Evolutionary conservation across 2,113 vertebrate genomes (phyloP).

Genomic region (Corythoichthys haematopterus): DNA sequence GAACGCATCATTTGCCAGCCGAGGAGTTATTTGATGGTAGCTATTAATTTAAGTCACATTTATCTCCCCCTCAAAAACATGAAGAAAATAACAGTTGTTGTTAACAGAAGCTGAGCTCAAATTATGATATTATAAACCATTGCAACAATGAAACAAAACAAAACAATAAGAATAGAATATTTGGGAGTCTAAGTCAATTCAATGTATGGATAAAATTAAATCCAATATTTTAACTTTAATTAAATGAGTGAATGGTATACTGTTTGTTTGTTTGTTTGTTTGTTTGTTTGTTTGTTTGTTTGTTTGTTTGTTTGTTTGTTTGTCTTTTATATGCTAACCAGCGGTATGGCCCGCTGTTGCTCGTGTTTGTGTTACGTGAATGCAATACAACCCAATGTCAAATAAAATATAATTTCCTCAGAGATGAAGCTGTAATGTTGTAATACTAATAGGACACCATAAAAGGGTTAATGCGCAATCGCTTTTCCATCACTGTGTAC

Average conservation of each 20-base stretch:
- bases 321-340: no score
- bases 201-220: not conserved
- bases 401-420: no score
- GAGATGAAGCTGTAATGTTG: no score
- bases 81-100: slow-evolving; percentile 26
- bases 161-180: not conserved
- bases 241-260: not conserved
- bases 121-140: slow-evolving; percentile 21
- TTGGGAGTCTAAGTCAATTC: not conserved
- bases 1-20: slow-evolving; percentile 99
- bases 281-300: not conserved
- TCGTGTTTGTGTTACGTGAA: not conserved
- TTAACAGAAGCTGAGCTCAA: slow-evolving; percentile 21
- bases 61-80: slow-evolving; percentile 71
- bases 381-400: no score
- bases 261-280: not conserved
- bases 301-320: not conserved
- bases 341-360: not conserved
- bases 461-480: no score
- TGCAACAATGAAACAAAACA: not conserved
- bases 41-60: slow-evolving; percentile 99
- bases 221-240: no score
- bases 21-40: slow-evolving; percentile 98
- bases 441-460: no score
- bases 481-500: no score